Conservation (phyloP, 2,888 invertebrate species). For the Campaea margaritaria region DNA sequence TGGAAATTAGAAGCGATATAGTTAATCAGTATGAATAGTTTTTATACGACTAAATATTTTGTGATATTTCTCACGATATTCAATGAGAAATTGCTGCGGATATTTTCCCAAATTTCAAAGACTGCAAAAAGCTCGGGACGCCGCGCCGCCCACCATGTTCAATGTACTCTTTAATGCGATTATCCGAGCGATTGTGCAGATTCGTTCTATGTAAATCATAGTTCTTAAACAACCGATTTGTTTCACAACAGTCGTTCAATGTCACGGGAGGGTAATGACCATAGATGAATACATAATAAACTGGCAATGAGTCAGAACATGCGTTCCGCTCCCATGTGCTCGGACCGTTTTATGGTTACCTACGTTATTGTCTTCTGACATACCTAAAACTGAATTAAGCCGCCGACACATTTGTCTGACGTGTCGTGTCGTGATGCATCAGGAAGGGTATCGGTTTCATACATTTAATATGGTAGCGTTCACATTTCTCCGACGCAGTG, state of each 20-base stretch:
- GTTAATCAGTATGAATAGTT: not conserved
- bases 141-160: slow-evolving; percentile 7
- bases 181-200: slow-evolving; percentile 21
- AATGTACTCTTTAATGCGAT: slow-evolving; percentile 17
- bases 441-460: too few species aligned
- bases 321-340: slow-evolving; percentile 52
- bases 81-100: slow-evolving; percentile 3
- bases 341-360: slow-evolving; percentile 34
- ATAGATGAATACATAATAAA: slow-evolving; percentile 37
- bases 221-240: slow-evolving; percentile 35
- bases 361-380: slow-evolving; percentile 44
- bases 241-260: slow-evolving; percentile 34
- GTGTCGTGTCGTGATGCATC: too few species aligned
- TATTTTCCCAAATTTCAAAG: not conserved
- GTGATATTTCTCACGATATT: slow-evolving; percentile 21
- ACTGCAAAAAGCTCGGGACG: slow-evolving; percentile 3
- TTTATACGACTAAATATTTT: not conserved
- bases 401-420: too few species aligned
- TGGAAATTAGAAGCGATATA: not conserved
- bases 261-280: slow-evolving; percentile 42
- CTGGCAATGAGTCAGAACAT: slow-evolving; percentile 41
- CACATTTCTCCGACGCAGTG: too few species aligned
- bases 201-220: slow-evolving; percentile 42
- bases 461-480: too few species aligned
- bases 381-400: slow-evolving; percentile 6